Conservation (phyloP, 2,888 invertebrate species). For the Lasioglossum marginatum region DNA sequence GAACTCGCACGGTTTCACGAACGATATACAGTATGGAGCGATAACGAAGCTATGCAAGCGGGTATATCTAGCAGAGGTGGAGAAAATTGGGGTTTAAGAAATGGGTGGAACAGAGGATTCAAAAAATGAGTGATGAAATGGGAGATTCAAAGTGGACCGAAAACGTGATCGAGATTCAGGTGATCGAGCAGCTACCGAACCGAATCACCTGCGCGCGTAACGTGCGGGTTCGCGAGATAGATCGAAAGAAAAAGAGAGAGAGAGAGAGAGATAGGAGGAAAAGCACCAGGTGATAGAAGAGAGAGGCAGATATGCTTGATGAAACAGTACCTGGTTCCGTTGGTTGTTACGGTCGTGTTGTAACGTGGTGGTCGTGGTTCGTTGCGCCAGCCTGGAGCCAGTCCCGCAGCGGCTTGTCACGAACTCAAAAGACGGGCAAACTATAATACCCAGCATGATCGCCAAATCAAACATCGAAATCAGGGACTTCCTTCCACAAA, state of each 20-base stretch:
- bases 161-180: neutral
- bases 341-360: constrained; percentile 36
- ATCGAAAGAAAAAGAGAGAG: neutral
- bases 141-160: neutral
- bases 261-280: neutral
- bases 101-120: neutral
- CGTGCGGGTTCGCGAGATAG: neutral
- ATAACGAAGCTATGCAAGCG: neutral
- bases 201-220: neutral
- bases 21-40: neutral
- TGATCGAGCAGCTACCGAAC: neutral
- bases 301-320: constrained; percentile 27
- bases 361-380: constrained; percentile 18
- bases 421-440: constrained; percentile 1
- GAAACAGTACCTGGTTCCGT: constrained; percentile 48
- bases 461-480: neutral
- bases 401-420: constrained; percentile 33
- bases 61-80: neutral
- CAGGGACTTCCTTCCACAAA: neutral
- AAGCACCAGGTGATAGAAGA: neutral
- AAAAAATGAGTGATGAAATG: neutral
- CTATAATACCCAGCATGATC: constrained; percentile 4
- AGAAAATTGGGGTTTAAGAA: neutral
- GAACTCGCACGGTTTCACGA: neutral
- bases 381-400: constrained; percentile 53